A percentile compares a stretch with the other conserved stretches of the same genome.
phyloP scores from a whole-genome alignment of 2,113 vertebrate species.

The Orycteropus afer region DNA sequence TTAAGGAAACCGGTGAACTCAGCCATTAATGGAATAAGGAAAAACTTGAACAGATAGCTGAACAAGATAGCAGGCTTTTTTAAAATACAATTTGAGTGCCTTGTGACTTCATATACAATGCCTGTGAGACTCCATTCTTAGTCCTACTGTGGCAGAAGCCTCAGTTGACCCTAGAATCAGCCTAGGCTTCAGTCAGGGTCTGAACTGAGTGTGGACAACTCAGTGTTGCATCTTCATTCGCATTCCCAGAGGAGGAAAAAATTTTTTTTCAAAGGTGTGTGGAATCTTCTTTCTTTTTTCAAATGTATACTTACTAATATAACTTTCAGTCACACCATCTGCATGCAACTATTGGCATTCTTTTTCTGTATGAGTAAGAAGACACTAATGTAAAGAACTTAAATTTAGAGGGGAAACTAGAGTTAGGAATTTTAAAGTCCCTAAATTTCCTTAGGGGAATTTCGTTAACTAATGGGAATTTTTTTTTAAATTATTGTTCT shows the following conservation, averaged over 20 bases:
- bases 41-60: background rate
- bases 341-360: background rate
- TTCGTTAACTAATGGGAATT: conserved; percentile 60
- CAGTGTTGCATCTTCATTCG: conserved; percentile 35
- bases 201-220: background rate
- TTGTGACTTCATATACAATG: background rate
- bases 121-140: background rate
- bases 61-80: conserved; percentile 41
- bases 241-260: background rate
- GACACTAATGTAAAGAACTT: background rate
- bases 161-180: background rate
- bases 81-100: background rate
- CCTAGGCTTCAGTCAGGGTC: background rate
- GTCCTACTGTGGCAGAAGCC: background rate
- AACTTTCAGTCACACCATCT: background rate
- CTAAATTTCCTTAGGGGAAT: conserved; percentile 77
- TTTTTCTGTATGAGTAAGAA: conserved; percentile 27
- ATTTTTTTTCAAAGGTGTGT: background rate
- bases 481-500: conserved; percentile 1
- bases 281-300: conserved; percentile 35
- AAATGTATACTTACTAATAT: conserved; percentile 23
- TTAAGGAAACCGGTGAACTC: conserved; percentile 7
- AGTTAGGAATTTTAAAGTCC: conserved; percentile 70
- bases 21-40: conserved; percentile 21
- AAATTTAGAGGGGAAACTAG: conserved; percentile 44